Evolutionary conservation across 23 tunicate species (phyloP).

Genomic region (Halocynthia roretzi): DNA sequence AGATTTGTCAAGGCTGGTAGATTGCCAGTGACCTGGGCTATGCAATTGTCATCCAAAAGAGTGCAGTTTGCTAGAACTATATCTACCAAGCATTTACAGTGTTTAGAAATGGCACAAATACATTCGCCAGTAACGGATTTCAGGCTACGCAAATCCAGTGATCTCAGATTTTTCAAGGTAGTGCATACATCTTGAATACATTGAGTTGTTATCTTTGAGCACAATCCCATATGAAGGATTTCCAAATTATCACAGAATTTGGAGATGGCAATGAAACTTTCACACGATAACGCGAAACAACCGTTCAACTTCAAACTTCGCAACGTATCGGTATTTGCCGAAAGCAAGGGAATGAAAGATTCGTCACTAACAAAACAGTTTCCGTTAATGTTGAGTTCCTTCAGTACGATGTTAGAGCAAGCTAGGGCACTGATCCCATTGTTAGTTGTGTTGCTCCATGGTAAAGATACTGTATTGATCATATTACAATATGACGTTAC

Average conservation of each 20-base stretch:
- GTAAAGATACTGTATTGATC: slow-evolving; percentile 19
- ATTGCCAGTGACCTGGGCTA: slow-evolving; percentile 33
- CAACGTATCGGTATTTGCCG: slow-evolving; percentile 18
- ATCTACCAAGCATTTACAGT: slow-evolving; percentile 30
- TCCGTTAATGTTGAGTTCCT: slow-evolving; percentile 44
- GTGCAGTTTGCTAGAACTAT: slow-evolving; percentile 49
- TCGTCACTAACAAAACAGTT: slow-evolving; percentile 54
- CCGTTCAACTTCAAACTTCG: slow-evolving; percentile 47
- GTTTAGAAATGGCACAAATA: slow-evolving; percentile 28
- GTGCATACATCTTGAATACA: slow-evolving; percentile 20
- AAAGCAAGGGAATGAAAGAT: slow-evolving; percentile 29
- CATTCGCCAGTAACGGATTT: slow-evolving; percentile 48
- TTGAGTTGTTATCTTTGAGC: slow-evolving; percentile 42
- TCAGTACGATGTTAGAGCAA: slow-evolving; percentile 10
- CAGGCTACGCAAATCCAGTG: slow-evolving; percentile 47
- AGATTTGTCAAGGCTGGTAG: slow-evolving; percentile 16
- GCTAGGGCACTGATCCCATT: slow-evolving; percentile 53
- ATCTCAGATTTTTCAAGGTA: slow-evolving; percentile 11
- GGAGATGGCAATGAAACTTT: slow-evolving; percentile 17
- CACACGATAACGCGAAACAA: slow-evolving; percentile 47
- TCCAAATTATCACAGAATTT: slow-evolving; percentile 1
- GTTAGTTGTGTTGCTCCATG: slow-evolving; percentile 66
- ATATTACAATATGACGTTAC: slow-evolving; percentile 52
- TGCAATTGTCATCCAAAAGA: slow-evolving; percentile 27
- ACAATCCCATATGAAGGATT: slow-evolving; percentile 48